Base-by-base conservation (phyloP, 2,113 vertebrate genomes). In the Pseudopodoces humilis region DNA sequence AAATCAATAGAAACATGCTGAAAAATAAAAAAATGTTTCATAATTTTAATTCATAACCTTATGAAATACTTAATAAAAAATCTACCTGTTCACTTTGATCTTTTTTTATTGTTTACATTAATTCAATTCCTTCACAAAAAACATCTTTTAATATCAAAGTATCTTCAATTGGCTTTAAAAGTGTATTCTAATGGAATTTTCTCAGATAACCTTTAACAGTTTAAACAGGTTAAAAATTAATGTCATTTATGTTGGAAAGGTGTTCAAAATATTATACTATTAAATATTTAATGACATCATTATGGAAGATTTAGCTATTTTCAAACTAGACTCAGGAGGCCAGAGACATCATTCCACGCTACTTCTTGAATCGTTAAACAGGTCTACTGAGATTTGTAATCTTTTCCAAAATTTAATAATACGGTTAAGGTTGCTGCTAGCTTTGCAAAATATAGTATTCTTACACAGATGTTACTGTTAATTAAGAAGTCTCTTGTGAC, bases 401-500 rank as follows among this genome's bases (percentile, higher is more conserved):
- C 81, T 97, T 94, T 95, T 94, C 86, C 86, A 97, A 97, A 98
- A 96, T 97, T 97, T 97, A 97, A 95, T 97, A 98, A 97, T 93
- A 88, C 20, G 10, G 52, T 80, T 97, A 97, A 94, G 75, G 44
- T 96, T 98, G 93, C 95, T 98, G 97, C 97, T 97, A 96, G 83
- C 92, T 94, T 94, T 96, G 97, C 97, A 97, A 96, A 98, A 96
- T 96, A 93, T 27, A 93, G 81, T 92, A 67, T 95, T 97, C 88
- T 86, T 86, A 89, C 96, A 95, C 97, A 98, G 97, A 97, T 98
- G 97, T 97, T 96, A 87, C 86, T 97, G 86, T 96, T 98, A 98
- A 98, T 98, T 98, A 97, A 97, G 95, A 97, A 90, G 68, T 94
- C 97, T 97, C 97, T 76, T 90, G 94, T 95, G 97, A 91, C 56